Evolutionary conservation across 2,113 vertebrate species (phyloP).

Genomic region (Cyanoderma ruficeps): DNA sequence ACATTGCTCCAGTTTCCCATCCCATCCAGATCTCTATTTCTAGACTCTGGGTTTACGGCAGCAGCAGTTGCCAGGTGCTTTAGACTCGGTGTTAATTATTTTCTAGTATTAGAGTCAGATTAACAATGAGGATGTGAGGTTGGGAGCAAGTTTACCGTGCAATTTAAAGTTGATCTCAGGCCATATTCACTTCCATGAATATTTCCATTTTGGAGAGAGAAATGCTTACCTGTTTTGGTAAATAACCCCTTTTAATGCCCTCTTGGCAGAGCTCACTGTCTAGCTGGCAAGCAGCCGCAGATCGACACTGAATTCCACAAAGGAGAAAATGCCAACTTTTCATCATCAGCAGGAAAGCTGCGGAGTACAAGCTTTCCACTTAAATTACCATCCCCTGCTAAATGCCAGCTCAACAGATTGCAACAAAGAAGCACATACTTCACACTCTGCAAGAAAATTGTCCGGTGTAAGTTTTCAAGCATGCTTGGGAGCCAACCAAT

Average conservation of each 20-base stretch:
- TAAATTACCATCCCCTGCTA: conserved; percentile 64
- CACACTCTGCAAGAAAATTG: conserved; percentile 52
- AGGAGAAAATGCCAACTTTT: conserved; percentile 57
- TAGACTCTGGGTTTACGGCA: neutral
- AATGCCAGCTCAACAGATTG: conserved; percentile 54
- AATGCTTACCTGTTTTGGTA: conserved; percentile 43
- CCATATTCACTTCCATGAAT: neutral
- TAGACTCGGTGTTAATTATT: neutral
- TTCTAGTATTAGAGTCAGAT: neutral
- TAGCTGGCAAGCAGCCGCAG: conserved; percentile 49
- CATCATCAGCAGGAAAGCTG: conserved; percentile 63
- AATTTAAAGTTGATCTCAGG: conserved; percentile 18
- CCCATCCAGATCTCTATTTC: neutral
- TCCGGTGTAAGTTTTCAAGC: conserved; percentile 43
- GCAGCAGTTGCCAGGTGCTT: neutral
- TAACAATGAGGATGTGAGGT: neutral
- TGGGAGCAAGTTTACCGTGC: neutral
- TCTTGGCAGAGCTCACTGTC: conserved; percentile 31
- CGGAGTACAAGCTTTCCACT: conserved; percentile 34
- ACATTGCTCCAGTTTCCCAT: neutral
- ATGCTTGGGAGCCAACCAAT: conserved; percentile 61
- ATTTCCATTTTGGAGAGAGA: conserved; percentile 32
- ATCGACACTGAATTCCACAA: conserved; percentile 66
- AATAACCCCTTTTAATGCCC: conserved; percentile 23
- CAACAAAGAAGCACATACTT: conserved; percentile 52